Percentiles rank a stretch among this genome's conserved stretches.
phyloP scores from a whole-genome alignment of 2,888 invertebrate species.

The Ochropleura leucogaster region DNA sequence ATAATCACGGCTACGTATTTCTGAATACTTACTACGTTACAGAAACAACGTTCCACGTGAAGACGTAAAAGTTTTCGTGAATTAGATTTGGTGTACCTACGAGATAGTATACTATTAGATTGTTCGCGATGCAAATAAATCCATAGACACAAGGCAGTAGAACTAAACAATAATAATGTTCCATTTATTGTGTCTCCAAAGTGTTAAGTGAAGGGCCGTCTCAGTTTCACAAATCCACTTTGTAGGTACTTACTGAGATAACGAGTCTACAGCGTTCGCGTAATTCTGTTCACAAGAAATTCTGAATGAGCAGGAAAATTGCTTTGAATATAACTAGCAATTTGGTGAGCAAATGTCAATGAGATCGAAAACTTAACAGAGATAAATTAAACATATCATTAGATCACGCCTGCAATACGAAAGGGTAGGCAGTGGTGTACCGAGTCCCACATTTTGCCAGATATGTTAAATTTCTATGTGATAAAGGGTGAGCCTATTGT shows the following conservation, averaged over 20 bases:
- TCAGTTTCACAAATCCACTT: slow-evolving; percentile 51
- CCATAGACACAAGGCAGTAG: slow-evolving; percentile 4
- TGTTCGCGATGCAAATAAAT: background rate
- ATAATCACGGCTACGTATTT: background rate
- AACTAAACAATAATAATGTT: slow-evolving; percentile 11
- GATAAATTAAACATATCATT: background rate
- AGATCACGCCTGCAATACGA: no score
- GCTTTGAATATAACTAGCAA: background rate
- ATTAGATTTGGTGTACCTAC: background rate
- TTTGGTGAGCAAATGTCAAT: background rate
- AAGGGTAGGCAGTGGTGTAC: no score
- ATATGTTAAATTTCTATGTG: no score
- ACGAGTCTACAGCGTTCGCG: background rate
- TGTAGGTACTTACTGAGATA: slow-evolving; percentile 32
- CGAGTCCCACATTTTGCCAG: no score
- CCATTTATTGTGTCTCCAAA: slow-evolving; percentile 61
- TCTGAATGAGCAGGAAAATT: slow-evolving; percentile 17
- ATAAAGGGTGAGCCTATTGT: no score
- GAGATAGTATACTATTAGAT: background rate
- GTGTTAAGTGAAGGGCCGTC: slow-evolving; percentile 71
- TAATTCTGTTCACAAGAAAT: slow-evolving; percentile 14
- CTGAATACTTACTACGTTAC: background rate
- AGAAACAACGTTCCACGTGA: background rate
- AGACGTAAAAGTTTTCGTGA: background rate
- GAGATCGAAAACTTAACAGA: background rate